Base-by-base conservation (phyloP, 2,113 vertebrate species). In the Cichladusa arquata region DNA sequence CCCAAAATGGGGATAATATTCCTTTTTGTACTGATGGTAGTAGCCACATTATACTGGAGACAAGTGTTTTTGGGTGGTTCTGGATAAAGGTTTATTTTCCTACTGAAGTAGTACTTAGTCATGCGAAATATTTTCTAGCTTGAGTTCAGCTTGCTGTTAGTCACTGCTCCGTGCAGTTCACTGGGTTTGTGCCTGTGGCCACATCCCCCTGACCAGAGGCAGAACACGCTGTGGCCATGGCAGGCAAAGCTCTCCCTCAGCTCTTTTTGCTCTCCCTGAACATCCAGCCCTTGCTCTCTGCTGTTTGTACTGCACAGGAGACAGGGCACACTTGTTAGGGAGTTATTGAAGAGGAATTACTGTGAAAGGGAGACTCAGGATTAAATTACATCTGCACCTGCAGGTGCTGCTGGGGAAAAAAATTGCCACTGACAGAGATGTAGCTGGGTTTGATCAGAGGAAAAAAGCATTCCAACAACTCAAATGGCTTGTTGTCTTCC, bases 211-310 rank as follows among this genome's bases (percentile, higher is more conserved):
- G 71, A 6, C 36, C 7, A 33, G 80, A 78, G 67, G 88, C 72
- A 66, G 33, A 73, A 13, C 17, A 14, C 0, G 0, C 31, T 0
- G 38, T 0, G 38, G 48, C 0, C 0, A 34, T 0, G 0, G 34
- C 51, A 16, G 53, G n/a, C 4, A 1, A 19, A 58, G 76, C 38
- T 66, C n/a, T 79, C 31, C 13, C 3, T 9, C 20, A 18, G 36
- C 28, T 67, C 9, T 18, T 61, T 51, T 22, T 44, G 26, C 3
- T 72, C 67, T 54, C 24, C 11, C 34, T 12, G 36, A 58, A 13
- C 0, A 0, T 8, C 56, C 38, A 36, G 44, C 19, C 40, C 31
- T 36, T n/a, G 15, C 44, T 62, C 25, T 45, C 33, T 60, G 25
- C 40, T 48, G 33, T 9, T 40, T 3, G 4, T 33, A 8, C 36